A percentile compares a stretch with the other conserved stretches of the same genome.
Conservation (phyloP, 2,113 vertebrate genomes). For the Stigmatopora argus region DNA sequence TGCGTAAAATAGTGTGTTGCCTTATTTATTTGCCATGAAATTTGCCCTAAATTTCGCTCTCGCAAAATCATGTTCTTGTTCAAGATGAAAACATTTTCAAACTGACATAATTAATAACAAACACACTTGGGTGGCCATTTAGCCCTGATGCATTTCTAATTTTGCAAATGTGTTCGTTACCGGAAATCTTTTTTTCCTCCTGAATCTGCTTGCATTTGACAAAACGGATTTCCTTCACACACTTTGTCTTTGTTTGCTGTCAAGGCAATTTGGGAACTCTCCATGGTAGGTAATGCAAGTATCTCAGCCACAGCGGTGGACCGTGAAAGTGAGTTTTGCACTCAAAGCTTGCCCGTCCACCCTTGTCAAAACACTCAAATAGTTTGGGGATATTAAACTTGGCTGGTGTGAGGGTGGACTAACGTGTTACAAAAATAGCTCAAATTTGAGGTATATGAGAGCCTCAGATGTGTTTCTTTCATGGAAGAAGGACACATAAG, state of each 20-base stretch:
- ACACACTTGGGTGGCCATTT: conserved; percentile 52
- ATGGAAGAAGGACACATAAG: too few relatives aligned
- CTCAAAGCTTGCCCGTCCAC: conserved; percentile 45
- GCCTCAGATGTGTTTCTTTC: too few relatives aligned
- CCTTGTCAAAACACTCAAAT: conserved; percentile 52
- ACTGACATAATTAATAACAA: conserved; percentile 59
- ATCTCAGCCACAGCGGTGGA: conserved; percentile 32
- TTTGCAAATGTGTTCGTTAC: conserved; percentile 67
- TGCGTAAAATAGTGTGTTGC: not conserved
- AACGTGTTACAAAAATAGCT: conserved; percentile 27
- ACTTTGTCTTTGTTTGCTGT: conserved; percentile 47
- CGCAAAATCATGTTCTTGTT: not conserved
- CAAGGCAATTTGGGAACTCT: conserved; percentile 30
- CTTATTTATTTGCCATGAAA: conserved; percentile 1
- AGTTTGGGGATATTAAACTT: conserved; percentile 42
- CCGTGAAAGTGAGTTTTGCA: conserved; percentile 52
- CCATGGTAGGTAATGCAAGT: conserved; percentile 8
- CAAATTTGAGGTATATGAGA: conserved; percentile 11
- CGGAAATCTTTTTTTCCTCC: conserved; percentile 28
- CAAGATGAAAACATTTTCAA: not conserved
- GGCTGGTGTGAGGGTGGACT: conserved; percentile 26
- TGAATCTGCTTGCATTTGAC: conserved; percentile 37
- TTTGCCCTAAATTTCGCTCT: not conserved
- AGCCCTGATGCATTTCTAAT: conserved; percentile 62
- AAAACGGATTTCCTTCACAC: conserved; percentile 50